Percentiles rank a stretch among this genome's conserved stretches.
Conservation (phyloP, 2,797 vertebrate genomes). For the Pelobates cultripes region DNA sequence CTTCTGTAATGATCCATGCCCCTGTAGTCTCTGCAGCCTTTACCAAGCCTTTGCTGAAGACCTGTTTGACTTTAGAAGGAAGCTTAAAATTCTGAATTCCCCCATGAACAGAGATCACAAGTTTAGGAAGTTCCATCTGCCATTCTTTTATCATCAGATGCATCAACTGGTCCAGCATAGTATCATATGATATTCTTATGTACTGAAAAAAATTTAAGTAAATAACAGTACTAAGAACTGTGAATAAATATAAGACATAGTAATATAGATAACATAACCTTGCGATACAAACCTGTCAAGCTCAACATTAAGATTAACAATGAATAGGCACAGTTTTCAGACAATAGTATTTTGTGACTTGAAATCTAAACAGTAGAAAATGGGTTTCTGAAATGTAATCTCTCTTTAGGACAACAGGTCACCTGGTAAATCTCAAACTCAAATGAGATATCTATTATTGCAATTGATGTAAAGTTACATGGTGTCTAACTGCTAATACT, state of each 20-base stretch:
- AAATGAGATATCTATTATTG: too few relatives aligned
- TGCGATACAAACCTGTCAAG: too few relatives aligned
- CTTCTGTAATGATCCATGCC: constrained; percentile 95
- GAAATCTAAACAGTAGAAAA: too few relatives aligned
- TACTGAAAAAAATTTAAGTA: constrained; percentile 73
- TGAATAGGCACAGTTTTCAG: too few relatives aligned
- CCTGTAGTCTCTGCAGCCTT: constrained; percentile 90
- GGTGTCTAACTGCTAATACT: too few relatives aligned
- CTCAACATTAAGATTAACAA: too few relatives aligned
- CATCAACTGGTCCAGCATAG: constrained; percentile 81
- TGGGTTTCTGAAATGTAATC: too few relatives aligned
- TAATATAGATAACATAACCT: background rate
- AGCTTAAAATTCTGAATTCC: constrained; percentile 90
- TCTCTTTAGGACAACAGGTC: too few relatives aligned
- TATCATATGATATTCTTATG: constrained; percentile 87
- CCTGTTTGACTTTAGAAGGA: constrained; percentile 81
- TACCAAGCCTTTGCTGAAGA: constrained; percentile 89
- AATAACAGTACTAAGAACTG: background rate
- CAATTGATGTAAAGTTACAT: too few relatives aligned
- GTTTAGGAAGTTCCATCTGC: constrained; percentile 94
- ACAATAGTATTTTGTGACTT: too few relatives aligned
- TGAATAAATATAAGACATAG: background rate
- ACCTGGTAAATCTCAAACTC: too few relatives aligned
- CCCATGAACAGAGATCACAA: constrained; percentile 91
- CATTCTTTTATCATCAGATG: constrained; percentile 92